phyloP scores from a whole-genome alignment of 2,888 invertebrate species.

The Congeria kusceri region DNA sequence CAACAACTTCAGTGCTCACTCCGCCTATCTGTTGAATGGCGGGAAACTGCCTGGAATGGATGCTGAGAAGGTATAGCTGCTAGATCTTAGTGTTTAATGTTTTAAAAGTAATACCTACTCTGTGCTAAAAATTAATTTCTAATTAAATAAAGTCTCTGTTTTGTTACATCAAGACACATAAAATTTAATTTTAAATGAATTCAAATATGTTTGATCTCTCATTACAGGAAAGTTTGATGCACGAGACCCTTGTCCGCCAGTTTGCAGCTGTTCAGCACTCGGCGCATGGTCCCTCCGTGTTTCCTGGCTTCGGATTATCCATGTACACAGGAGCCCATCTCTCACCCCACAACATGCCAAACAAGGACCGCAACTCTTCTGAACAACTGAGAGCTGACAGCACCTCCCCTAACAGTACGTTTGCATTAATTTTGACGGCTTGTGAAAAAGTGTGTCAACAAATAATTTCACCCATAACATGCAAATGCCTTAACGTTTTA shows the following conservation, averaged over 20 bases:
- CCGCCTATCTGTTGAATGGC: constrained; percentile 73
- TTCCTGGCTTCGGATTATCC: constrained; percentile 56
- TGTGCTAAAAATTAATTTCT: no score
- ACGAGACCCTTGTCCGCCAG: constrained; percentile 81
- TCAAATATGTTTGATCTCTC: no score
- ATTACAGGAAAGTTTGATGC: constrained; percentile 80
- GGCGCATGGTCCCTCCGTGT: constrained; percentile 68
- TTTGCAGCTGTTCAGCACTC: constrained; percentile 65
- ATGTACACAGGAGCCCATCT: constrained; percentile 84
- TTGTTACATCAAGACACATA: no score
- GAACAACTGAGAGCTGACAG: constrained; percentile 84
- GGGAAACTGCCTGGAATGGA: constrained; percentile 75
- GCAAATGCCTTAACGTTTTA: no score
- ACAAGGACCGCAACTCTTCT: constrained; percentile 45
- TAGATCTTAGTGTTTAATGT: not conserved
- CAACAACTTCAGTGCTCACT: constrained; percentile 71
- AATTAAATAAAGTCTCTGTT: no score
- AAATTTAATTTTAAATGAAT: no score
- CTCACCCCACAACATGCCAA: constrained; percentile 85
- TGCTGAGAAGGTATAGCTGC: constrained; percentile 71
- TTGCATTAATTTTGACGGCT: constrained; percentile 44
- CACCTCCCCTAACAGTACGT: constrained; percentile 73
- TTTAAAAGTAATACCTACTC: no score
- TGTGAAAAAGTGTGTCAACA: no score
- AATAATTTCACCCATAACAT: no score